A percentile compares a stretch with the other conserved stretches of the same genome.
Evolutionary conservation across 2,113 vertebrate genomes (phyloP).

Genomic region (Proterorhinus semilunaris): DNA sequence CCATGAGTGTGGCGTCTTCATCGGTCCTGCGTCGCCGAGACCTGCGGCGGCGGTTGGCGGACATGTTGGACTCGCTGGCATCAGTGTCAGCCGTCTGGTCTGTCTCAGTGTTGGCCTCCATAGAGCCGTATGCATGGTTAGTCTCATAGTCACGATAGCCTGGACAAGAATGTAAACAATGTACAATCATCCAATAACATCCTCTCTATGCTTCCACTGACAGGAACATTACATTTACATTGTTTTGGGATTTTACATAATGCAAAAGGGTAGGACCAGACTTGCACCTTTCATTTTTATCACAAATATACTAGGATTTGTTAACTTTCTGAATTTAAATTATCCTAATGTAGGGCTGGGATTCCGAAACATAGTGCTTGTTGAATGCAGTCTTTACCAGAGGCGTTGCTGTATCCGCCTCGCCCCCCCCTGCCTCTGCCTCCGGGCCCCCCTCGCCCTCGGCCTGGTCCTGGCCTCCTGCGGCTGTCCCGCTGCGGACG

Average conservation of each 20-base stretch:
- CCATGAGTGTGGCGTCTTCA: constrained; percentile 91
- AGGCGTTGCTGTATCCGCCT: constrained; percentile 85
- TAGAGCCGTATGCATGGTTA: constrained; percentile 83
- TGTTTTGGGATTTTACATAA: too few relatives aligned
- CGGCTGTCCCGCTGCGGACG: constrained; percentile 87
- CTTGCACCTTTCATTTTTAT: too few relatives aligned
- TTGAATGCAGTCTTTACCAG: constrained; percentile 73
- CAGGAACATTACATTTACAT: too few relatives aligned
- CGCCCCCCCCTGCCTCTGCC: constrained; percentile 88
- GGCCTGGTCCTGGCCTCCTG: constrained; percentile 82
- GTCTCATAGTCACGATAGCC: constrained; percentile 87
- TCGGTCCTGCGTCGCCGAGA: constrained; percentile 94
- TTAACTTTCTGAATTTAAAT: too few relatives aligned
- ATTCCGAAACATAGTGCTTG: too few relatives aligned
- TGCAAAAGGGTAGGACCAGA: too few relatives aligned
- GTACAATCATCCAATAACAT: too few relatives aligned
- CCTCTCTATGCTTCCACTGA: too few relatives aligned
- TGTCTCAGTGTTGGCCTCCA: constrained; percentile 91
- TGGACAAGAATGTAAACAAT: constrained; percentile 34
- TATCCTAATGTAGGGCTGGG: too few relatives aligned
- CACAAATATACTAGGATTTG: too few relatives aligned
- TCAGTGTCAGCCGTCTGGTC: constrained; percentile 97
- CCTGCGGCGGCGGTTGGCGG: constrained; percentile 87
- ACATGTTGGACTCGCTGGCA: constrained; percentile 91
- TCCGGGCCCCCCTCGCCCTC: constrained; percentile 84